A percentile compares a stretch with the other conserved stretches of the same genome.
Evolutionary conservation across 1,140 invertebrate species (phyloP).

Genomic region (Teleogryllus occipitalis): DNA sequence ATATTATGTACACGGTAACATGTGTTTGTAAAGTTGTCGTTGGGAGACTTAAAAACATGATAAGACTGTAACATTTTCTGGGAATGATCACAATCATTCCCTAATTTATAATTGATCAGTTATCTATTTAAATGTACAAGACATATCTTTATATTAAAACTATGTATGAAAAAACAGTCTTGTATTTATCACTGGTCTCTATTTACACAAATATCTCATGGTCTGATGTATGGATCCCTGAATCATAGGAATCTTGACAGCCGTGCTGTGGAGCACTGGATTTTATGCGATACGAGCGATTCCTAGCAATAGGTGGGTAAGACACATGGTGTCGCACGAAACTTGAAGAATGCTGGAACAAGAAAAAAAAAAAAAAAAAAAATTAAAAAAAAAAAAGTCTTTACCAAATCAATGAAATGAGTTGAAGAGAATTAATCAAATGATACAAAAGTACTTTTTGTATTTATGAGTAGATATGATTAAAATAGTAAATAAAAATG

Average conservation of each 20-base stretch:
- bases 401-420: too few species aligned
- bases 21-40: background rate
- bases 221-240: slow-evolving; percentile 21
- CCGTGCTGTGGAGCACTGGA: slow-evolving; percentile 9
- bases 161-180: background rate
- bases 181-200: background rate
- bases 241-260: slow-evolving; percentile 20
- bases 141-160: background rate
- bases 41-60: too few species aligned
- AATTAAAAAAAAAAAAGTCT: background rate
- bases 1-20: background rate
- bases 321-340: slow-evolving; percentile 18
- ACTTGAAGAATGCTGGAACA: slow-evolving; percentile 14
- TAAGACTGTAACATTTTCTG: too few species aligned
- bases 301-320: slow-evolving; percentile 18
- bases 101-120: background rate
- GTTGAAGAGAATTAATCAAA: too few species aligned
- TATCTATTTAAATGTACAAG: background rate
- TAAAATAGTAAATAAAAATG: too few species aligned
- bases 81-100: background rate
- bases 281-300: slow-evolving; percentile 18
- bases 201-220: slow-evolving; percentile 23
- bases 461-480: too few species aligned
- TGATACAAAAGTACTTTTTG: too few species aligned
- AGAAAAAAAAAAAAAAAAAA: background rate